phyloP scores from a whole-genome alignment of 1,140 invertebrate species.

The Drosophila hydei region DNA sequence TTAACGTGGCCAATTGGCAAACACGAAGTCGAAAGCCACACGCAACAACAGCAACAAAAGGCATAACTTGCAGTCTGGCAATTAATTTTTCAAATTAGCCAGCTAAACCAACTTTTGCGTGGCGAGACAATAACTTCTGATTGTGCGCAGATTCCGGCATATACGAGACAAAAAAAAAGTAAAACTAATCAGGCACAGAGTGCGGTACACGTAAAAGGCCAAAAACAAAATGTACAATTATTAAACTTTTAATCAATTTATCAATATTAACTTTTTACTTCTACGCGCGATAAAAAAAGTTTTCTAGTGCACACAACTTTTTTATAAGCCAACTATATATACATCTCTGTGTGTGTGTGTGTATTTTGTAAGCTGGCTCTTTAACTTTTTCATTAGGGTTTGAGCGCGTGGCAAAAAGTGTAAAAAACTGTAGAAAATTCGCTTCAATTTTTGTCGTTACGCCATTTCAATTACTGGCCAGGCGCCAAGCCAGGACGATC shows the following conservation, averaged over 20 bases:
- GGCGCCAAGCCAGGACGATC: constrained; percentile 75
- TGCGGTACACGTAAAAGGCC: constrained; percentile 28
- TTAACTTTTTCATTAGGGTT: constrained; percentile 73
- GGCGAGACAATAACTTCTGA: constrained; percentile 48
- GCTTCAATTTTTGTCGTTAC: constrained; percentile 78
- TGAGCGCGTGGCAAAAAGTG: constrained; percentile 24
- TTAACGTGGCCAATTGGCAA: constrained; percentile 14
- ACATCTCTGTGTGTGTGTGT: background rate
- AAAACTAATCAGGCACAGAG: constrained; percentile 47
- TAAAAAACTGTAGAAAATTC: constrained; percentile 52
- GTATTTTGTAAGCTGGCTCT: constrained; percentile 32
- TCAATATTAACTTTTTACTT: constrained; percentile 80
- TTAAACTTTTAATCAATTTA: constrained; percentile 83
- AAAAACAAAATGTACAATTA: constrained; percentile 69
- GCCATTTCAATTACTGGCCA: constrained; percentile 81
- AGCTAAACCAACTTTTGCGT: constrained; percentile 39
- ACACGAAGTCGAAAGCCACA: background rate
- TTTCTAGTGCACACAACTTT: constrained; percentile 36
- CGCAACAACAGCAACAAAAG: constrained; percentile 10
- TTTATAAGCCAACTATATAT: constrained; percentile 25
- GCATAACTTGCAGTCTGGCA: constrained; percentile 38
- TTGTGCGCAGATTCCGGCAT: background rate
- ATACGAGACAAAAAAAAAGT: background rate
- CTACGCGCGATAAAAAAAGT: constrained; percentile 35
- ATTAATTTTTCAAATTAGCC: constrained; percentile 64